Conservation (phyloP, 2,113 vertebrate genomes). For the rabbit (Oryctolagus cuniculus) region mOryCun1.1 NC_091432.1:20220501-20221000, state of each 20-base stretch:
- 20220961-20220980: no score
- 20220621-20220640: neutral
- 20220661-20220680: fast-evolving
- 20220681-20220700: neutral
- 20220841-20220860: neutral
- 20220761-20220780: neutral
- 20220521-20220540: neutral
- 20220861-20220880: neutral
- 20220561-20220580: neutral
- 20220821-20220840: no score
- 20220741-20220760: neutral
- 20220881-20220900: fast-evolving
- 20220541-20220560: neutral
- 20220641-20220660: fast-evolving
- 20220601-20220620: neutral
- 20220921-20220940: neutral
- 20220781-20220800: neutral
- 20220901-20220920: neutral
- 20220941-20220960: neutral
- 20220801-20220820: neutral
- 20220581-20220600: no score
- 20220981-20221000: neutral
- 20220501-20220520: neutral
- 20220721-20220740: neutral
- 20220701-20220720: neutral